Base-by-base conservation (phyloP, 2,797 vertebrate genomes). In the Knipowitschia caucasica region DNA sequence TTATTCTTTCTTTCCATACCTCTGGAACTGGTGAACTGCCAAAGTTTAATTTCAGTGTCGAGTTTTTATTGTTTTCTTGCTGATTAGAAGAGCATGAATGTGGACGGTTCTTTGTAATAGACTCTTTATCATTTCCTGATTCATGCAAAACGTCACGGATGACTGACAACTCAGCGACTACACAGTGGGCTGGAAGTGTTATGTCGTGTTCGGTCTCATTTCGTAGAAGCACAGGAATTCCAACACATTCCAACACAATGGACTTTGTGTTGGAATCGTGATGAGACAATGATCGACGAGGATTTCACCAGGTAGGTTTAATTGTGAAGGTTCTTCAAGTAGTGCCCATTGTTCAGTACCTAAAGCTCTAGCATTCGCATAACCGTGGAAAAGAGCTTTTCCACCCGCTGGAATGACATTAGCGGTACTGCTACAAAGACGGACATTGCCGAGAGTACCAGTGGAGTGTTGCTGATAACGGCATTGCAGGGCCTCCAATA, bases 191-290 rank as follows among this genome's bases (percentile, higher is more conserved):
- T 3, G 30, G 30, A 33, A 33, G 30, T 10, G 10, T 39, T 4
- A 58, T 25, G 3, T 52, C 55, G 34, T 59, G 62, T 1, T 65
- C 36, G 5, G 30, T 42, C 33, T 56, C 31, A 21, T 53, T 53
- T 18, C 38, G 38, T 1, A 31, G 5, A 17, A 14, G 18, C 2
- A 53, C 36, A 29, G 38, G 26, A 7, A 20, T 11, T 9, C 42
- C 42, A 25, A n/a, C n/a, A n/a, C n/a, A n/a, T n/a, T n/a, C n/a
- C n/a, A n/a, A n/a, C n/a, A n/a, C n/a, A 25, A 6, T 1, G 24
- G 25, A 7, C 10, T 7, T 3, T 21, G 10, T 4, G 11, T 25
- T 1, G 33, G 46, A 1, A 57, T 7, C 5, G 27, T 45, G 30
- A 68, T 7, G 2, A 62, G 33, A 20, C 27, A 47, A 17, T 27